A percentile compares a stretch with the other conserved stretches of the same genome.
Evolutionary conservation across 2,113 vertebrate species (phyloP).

Genomic region (Catagonus wagneri): DNA sequence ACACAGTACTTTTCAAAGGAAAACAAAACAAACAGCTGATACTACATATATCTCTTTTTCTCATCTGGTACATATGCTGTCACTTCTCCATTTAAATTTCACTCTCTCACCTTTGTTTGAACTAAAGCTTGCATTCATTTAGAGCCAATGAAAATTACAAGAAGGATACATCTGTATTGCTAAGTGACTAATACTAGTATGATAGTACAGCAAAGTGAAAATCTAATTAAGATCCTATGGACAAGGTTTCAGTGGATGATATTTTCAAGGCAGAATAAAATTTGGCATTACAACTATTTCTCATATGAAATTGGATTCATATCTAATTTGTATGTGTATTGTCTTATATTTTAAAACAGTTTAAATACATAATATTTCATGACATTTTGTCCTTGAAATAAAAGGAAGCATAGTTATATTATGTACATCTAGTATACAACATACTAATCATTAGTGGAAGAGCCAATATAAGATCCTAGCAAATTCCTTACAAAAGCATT

Average conservation of each 20-base stretch:
- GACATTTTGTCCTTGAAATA: constrained; percentile 32
- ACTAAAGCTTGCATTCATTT: constrained; percentile 44
- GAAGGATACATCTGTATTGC: constrained; percentile 72
- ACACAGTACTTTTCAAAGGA: constrained; percentile 61
- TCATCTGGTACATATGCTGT: constrained; percentile 23
- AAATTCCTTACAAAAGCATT: not conserved
- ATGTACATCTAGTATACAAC: not conserved
- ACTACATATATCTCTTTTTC: constrained; percentile 16
- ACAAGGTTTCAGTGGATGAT: not conserved
- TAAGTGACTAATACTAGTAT: constrained; percentile 13
- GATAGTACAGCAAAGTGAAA: constrained; percentile 1
- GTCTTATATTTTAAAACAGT: not conserved
- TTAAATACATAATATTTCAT: not conserved
- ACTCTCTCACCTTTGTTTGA: constrained; percentile 70
- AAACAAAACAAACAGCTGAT: constrained; percentile 55
- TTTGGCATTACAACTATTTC: not conserved
- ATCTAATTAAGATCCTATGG: not conserved
- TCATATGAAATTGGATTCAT: not conserved
- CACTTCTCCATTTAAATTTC: constrained; percentile 51
- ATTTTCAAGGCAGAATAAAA: constrained; percentile 31
- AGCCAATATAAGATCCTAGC: not conserved
- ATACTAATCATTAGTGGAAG: not conserved
- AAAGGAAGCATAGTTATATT: not conserved
- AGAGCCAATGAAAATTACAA: constrained; percentile 64
- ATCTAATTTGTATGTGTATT: constrained; percentile 24